phyloP scores from a whole-genome alignment of 2,113 vertebrate species.

The Ariopsis seemanni region DNA sequence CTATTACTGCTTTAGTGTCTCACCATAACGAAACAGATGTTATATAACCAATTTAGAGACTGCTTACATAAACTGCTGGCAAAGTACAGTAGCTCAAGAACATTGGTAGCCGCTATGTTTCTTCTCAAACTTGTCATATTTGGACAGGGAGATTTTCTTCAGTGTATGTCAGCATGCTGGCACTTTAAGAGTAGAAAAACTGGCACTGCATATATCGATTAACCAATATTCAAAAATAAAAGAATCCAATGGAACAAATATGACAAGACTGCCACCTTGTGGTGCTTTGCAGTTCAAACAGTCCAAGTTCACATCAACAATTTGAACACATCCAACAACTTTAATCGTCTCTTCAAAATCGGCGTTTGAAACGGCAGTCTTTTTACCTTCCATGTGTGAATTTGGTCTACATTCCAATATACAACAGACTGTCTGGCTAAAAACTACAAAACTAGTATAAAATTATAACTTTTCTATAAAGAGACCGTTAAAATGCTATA shows the following conservation, averaged over 20 bases:
- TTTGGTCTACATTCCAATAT: constrained; percentile 42
- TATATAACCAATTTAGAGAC: constrained; percentile 12
- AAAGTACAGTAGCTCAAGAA: constrained; percentile 33
- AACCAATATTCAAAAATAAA: neutral
- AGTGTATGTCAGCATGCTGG: neutral
- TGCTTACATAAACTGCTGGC: constrained; percentile 21
- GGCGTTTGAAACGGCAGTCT: neutral
- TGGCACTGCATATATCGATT: neutral
- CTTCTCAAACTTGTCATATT: neutral
- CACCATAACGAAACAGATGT: neutral
- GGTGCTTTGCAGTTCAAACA: neutral
- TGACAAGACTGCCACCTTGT: constrained; percentile 14
- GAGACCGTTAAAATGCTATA: constrained; percentile 51
- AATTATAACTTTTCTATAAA: constrained; percentile 55
- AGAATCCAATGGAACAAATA: neutral
- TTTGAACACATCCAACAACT: neutral
- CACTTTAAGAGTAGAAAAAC: neutral
- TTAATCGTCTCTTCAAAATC: neutral
- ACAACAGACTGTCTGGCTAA: constrained; percentile 47
- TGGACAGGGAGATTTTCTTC: neutral
- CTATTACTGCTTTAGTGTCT: neutral
- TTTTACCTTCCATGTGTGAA: constrained; percentile 41
- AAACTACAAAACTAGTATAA: constrained; percentile 51
- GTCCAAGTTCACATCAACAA: neutral
- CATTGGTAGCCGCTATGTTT: neutral